A percentile compares a stretch with the other conserved stretches of the same genome.
phyloP scores from a whole-genome alignment of 2,113 vertebrate genomes.

The Psittacula cyanocephala region DNA sequence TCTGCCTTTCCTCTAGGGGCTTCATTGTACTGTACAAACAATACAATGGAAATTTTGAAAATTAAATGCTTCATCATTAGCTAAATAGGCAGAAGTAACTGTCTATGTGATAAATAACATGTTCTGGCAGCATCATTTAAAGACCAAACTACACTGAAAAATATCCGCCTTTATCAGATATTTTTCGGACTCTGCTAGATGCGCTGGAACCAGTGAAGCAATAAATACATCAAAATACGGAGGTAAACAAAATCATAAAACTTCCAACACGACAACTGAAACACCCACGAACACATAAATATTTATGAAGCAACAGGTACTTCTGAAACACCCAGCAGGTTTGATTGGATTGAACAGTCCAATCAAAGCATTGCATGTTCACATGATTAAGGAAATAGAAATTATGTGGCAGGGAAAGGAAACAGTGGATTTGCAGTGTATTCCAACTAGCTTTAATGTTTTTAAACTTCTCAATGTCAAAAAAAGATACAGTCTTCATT shows the following conservation, averaged over 20 bases:
- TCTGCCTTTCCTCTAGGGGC: background rate
- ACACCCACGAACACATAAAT: constrained; percentile 42
- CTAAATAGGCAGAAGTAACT: constrained; percentile 29
- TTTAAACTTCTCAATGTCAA: background rate
- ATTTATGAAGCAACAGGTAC: constrained; percentile 43
- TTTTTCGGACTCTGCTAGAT: background rate
- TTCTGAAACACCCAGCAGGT: background rate
- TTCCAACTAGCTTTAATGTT: background rate
- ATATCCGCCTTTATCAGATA: background rate
- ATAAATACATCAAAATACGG: constrained; percentile 62
- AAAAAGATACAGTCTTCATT: background rate
- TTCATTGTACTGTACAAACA: background rate
- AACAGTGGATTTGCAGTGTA: background rate
- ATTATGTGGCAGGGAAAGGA: background rate
- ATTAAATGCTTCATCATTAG: constrained; percentile 41
- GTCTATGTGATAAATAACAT: background rate
- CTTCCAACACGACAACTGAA: background rate
- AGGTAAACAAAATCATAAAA: constrained; percentile 70
- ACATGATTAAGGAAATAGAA: background rate
- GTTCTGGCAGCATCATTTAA: background rate
- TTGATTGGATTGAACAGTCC: constrained; percentile 19
- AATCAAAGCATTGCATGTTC: background rate
- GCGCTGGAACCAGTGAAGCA: constrained; percentile 8
- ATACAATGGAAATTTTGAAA: background rate
- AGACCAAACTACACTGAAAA: background rate